phyloP scores from a whole-genome alignment of 2,888 invertebrate species.

The Urechis unicinctus region DNA sequence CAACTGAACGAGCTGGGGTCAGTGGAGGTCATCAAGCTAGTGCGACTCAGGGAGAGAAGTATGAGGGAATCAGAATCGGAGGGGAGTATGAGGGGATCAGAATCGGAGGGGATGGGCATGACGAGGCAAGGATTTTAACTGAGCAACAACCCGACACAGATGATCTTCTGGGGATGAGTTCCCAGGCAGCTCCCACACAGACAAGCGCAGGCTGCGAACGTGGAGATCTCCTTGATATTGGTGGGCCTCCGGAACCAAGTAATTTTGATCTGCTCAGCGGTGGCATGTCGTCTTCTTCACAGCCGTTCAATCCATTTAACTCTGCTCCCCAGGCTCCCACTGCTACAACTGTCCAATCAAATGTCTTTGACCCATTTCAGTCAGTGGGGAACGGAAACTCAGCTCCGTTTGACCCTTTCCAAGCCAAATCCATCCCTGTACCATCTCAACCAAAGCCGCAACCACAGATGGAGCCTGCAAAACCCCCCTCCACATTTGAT shows the following conservation, averaged over 20 bases:
- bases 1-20: constrained; percentile 1
- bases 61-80: not conserved
- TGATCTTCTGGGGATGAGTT: constrained; percentile 8
- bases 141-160: not conserved
- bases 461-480: not conserved
- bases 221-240: constrained; percentile 14
- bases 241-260: constrained; percentile 18
- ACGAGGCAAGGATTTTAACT: not conserved
- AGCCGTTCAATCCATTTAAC: not conserved
- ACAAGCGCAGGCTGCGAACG: not conserved
- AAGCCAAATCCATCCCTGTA: too few species aligned
- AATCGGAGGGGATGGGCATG: not conserved
- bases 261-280: constrained; percentile 34
- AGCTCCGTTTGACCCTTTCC: too few species aligned
- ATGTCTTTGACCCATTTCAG: constrained; percentile 40
- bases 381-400: not conserved
- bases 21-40: not conserved
- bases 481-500: constrained; percentile 4
- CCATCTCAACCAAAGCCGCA: not conserved
- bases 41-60: not conserved
- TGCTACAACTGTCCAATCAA: constrained; percentile 6
- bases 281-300: not conserved
- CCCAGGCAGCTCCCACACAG: not conserved
- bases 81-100: constrained; percentile 3
- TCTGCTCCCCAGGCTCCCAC: not conserved